Conservation (phyloP, 2,113 vertebrate genomes). For the Istiophorus platypterus region DNA sequence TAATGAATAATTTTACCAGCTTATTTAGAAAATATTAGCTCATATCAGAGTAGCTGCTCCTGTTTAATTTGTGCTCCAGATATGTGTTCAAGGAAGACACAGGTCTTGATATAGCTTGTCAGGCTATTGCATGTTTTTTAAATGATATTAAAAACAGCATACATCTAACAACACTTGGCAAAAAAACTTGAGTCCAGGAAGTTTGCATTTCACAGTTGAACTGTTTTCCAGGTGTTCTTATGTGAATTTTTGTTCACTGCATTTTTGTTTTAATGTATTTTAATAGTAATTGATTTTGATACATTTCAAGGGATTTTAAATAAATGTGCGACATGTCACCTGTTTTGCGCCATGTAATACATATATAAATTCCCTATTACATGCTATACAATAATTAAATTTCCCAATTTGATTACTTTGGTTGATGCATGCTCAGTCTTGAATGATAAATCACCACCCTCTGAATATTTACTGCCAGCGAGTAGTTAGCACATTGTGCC, state of each 20-base stretch:
- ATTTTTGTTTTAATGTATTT: slow-evolving; percentile 33
- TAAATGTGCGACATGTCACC: slow-evolving; percentile 46
- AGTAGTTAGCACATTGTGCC: no score
- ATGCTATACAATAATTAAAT: not conserved
- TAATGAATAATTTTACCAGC: slow-evolving; percentile 31
- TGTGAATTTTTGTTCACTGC: slow-evolving; percentile 49
- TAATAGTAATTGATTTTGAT: slow-evolving; percentile 36
- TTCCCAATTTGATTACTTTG: not conserved
- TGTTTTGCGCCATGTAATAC: not conserved
- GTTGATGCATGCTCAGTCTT: not conserved
- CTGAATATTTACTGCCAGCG: no score
- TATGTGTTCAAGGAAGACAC: slow-evolving; percentile 35
- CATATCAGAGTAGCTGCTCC: slow-evolving; percentile 28
- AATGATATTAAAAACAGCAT: not conserved
- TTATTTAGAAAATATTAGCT: slow-evolving; percentile 13
- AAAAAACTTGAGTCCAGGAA: slow-evolving; percentile 36
- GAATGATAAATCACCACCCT: no score
- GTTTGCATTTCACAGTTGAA: slow-evolving; percentile 36
- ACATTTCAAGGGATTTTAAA: slow-evolving; percentile 61
- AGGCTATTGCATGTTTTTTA: slow-evolving; percentile 30
- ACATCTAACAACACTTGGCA: no score
- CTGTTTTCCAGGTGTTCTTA: slow-evolving; percentile 26
- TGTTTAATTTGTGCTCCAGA: slow-evolving; percentile 16
- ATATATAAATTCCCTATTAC: not conserved
- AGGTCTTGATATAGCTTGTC: not conserved